A percentile compares a stretch with the other conserved stretches of the same genome.
Conservation (phyloP, 2,797 vertebrate genomes). For the Fundulus diaphanus region DNA sequence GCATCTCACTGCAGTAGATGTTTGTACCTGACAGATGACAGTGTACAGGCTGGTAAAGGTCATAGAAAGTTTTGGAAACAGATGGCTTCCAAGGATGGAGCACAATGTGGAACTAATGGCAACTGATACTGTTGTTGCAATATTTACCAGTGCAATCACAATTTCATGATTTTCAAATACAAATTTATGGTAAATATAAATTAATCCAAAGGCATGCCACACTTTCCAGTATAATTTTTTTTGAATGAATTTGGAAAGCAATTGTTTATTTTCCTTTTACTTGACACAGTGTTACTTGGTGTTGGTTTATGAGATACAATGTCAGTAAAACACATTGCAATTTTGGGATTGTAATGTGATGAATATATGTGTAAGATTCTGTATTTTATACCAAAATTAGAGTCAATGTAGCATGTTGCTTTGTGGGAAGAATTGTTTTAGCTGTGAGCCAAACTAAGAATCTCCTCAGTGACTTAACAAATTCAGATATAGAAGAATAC, state of each 20-base stretch:
- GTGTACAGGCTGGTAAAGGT: too few species aligned
- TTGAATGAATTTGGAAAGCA: neutral
- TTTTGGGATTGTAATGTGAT: too few species aligned
- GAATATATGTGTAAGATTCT: neutral
- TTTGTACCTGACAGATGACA: too few species aligned
- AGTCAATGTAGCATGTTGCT: neutral
- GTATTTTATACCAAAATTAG: neutral
- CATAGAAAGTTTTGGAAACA: neutral
- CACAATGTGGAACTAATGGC: neutral
- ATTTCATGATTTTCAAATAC: neutral
- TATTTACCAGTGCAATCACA: neutral
- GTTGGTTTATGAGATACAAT: too few species aligned
- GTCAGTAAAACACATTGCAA: too few species aligned
- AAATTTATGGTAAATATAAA: neutral
- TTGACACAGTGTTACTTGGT: too few species aligned
- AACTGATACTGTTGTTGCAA: neutral
- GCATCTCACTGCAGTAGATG: too few species aligned
- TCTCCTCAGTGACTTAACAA: constrained; percentile 1
- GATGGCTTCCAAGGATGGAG: neutral
- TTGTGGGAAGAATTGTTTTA: neutral
- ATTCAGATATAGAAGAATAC: constrained; percentile 10
- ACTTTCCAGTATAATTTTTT: neutral
- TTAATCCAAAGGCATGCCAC: neutral
- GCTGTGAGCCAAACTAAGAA: neutral
- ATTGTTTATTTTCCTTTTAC: too few species aligned